Evolutionary conservation across 1,140 invertebrate species (phyloP), one percentile per base, ranked within the genome.

Genomic region (Drosophila subpulchrella): DNA sequence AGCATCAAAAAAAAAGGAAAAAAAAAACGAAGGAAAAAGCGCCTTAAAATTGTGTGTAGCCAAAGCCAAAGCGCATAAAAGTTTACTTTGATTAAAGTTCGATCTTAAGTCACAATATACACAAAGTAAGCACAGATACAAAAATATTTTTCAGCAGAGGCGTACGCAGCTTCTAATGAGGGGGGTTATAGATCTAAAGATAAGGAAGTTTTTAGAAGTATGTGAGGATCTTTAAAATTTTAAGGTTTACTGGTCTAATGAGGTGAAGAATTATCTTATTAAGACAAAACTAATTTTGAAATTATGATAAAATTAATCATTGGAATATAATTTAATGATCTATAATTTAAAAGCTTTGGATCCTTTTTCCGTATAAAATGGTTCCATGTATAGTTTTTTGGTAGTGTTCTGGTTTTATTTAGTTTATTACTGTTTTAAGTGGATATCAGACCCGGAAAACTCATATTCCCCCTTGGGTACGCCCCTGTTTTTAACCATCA

Each of bases 41-140:
- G 65, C 78, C 78, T 86, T 75, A 75, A 85, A 88, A 79, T 74
- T 71, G 68, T 57, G 71, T 88, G 59, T 58, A 57, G 59, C 54
- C 54, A 62, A 71, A 78, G 73, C 53, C 57, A 63, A 72, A 78
- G 73, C 75, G 76, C 83, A 88, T 88, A 89, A 88, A 88, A 88
- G 83, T 84, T 89, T 78, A 88, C 84, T 88, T 88, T 88, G 83
- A 88, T 88, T 88, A 88, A 88, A 88, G 84, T 88, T 88, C 83
- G 77, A 89, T 77, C 76, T 77, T 63, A 66, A 88, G 71, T 70
- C 83, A 83, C 83, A 89, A 80, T 65, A 68, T 51, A 67, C 46
- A 60, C 63, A 53, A 61, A 48, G 55, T n/a, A 72, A 44, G 60
- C 34, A 48, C 39, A 53, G 24, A 77, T 73, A 65, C 68, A 85